phyloP scores from a whole-genome alignment of 2,113 vertebrate genomes.

The Aepyceros melampus region DNA sequence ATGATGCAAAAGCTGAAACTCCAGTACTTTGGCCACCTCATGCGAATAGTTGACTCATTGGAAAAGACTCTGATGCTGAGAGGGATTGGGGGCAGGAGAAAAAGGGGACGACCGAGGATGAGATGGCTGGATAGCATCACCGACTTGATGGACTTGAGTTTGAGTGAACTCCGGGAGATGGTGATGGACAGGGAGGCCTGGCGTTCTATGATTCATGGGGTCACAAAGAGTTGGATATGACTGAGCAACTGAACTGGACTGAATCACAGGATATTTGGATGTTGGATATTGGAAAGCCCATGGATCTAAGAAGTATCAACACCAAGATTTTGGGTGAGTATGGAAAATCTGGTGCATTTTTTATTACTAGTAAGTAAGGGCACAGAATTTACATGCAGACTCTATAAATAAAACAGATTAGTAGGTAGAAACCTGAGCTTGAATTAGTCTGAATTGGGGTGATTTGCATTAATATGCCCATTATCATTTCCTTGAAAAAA shows the following conservation, averaged over 20 bases:
- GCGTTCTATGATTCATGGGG: rapidly evolving
- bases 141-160: no score
- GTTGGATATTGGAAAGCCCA: neutral
- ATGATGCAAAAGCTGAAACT: no score
- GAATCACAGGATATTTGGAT: neutral
- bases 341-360: neutral
- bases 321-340: neutral
- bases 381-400: neutral
- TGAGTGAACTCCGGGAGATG: no score
- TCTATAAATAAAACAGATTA: neutral
- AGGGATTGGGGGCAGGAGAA: no score
- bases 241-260: no score
- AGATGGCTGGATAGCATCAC: no score
- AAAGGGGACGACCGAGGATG: rapidly evolving
- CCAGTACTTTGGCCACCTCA: no score
- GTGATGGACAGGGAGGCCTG: no score
- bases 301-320: neutral
- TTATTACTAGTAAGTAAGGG: neutral
- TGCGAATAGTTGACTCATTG: no score
- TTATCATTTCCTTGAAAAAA: neutral
- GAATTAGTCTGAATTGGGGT: neutral
- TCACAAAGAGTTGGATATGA: rapidly evolving
- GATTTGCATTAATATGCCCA: neutral
- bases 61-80: no score
- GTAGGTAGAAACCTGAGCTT: neutral